Conservation (phyloP, 2,113 vertebrate genomes). For the Centropristis striata region DNA sequence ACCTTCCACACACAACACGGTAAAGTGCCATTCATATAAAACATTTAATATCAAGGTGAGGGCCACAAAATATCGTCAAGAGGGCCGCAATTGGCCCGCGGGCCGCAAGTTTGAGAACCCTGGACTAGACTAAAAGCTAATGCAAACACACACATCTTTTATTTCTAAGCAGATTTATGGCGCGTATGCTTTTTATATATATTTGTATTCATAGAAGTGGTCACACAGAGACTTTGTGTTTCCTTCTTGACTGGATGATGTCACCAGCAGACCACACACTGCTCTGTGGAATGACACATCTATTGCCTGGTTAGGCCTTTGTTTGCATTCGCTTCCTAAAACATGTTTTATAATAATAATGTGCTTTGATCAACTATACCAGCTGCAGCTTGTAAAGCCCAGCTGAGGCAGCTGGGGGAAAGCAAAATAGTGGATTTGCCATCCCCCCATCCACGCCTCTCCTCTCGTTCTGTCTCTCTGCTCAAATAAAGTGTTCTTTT, state of each 20-base stretch:
- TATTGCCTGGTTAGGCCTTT: slow-evolving; percentile 47
- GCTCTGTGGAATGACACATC: slow-evolving; percentile 24
- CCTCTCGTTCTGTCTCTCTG: slow-evolving; percentile 37
- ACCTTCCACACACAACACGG: no score
- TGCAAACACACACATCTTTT: no score
- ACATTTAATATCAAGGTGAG: no score
- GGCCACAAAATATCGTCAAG: no score
- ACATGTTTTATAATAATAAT: slow-evolving; percentile 64
- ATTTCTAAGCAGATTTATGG: no score
- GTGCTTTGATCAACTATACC: slow-evolving; percentile 63
- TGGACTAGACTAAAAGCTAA: no score
- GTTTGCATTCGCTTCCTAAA: slow-evolving; percentile 62
- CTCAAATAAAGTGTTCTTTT: slow-evolving; percentile 69
- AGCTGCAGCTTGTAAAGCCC: slow-evolving; percentile 73
- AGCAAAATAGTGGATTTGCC: slow-evolving; percentile 57
- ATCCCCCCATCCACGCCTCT: slow-evolving; percentile 44
- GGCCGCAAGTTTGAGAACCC: no score
- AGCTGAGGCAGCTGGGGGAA: slow-evolving; percentile 64
- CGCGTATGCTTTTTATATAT: no score
- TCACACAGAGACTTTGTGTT: background rate
- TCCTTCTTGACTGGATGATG: background rate
- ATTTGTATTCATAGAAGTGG: background rate
- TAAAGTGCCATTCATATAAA: no score
- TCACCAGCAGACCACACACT: background rate
- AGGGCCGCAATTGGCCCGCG: no score